Conservation (phyloP, 2,797 vertebrate genomes). For the Lagocephalus sceleratus region DNA sequence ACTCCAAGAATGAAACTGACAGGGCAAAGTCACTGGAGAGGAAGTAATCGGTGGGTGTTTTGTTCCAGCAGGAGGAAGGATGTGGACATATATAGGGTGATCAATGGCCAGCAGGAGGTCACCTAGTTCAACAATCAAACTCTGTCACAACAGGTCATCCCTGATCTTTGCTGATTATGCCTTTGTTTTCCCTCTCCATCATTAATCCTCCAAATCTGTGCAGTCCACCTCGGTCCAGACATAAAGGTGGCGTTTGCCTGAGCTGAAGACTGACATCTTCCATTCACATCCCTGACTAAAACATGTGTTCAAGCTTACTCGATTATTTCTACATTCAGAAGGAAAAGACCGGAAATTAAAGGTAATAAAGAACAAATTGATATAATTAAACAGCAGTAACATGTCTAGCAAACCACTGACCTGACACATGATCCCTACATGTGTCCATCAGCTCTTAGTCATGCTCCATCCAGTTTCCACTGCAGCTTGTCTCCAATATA, state of each 20-base stretch:
- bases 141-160: slow-evolving; percentile 7
- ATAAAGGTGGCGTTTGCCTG: slow-evolving; percentile 13
- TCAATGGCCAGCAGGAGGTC: slow-evolving; percentile 41
- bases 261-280: slow-evolving; percentile 6
- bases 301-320: neutral
- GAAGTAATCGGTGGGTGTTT: slow-evolving; percentile 31
- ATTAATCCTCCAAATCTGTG: slow-evolving; percentile 5
- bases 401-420: slow-evolving; percentile 25
- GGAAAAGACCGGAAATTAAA: slow-evolving; percentile 4
- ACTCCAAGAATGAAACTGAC: slow-evolving; percentile 21
- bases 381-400: slow-evolving; percentile 10
- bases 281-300: neutral
- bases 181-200: slow-evolving; percentile 13
- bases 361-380: slow-evolving; percentile 4
- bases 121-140: slow-evolving; percentile 22
- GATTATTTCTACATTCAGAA: slow-evolving; percentile 6
- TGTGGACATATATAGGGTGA: slow-evolving; percentile 28
- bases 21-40: slow-evolving; percentile 13
- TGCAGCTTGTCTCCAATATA: slow-evolving; percentile 39
- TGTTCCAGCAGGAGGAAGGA: slow-evolving; percentile 42
- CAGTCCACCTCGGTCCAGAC: slow-evolving; percentile 5
- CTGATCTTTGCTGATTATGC: slow-evolving; percentile 1
- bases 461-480: slow-evolving; percentile 55
- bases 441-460: slow-evolving; percentile 12
- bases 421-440: slow-evolving; percentile 20